Base-by-base conservation (phyloP, 2,113 vertebrate genomes). In the Pelecanus crispus region DNA sequence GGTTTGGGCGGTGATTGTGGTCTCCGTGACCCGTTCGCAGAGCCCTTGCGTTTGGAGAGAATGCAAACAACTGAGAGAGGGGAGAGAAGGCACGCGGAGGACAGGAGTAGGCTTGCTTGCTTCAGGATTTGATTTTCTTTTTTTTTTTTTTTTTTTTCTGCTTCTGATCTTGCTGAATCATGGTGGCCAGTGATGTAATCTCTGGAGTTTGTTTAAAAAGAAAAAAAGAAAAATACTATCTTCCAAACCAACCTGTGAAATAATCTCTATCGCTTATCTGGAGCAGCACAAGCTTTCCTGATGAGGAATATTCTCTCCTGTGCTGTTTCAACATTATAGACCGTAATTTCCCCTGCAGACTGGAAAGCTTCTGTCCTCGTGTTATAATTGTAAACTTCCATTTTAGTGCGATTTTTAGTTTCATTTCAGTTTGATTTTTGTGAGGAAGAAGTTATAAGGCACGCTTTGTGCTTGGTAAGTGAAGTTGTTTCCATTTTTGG, bases 1-100 rank as follows among this genome's bases (percentile, higher is more conserved):
- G 38, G 45, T 29, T 38, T 19, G 2, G 20, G 16, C 1, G 12
- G 63, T 10, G 47, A 5, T 2, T 10, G 32, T 15, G 55, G 38
- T 15, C 21, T 19, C 19, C 1, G 53, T 7, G 53, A 17, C 34
- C 34, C 4, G 7, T 38, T 32, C 17, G 2, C 17, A 10, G 44
- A 67, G 40, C 29, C 34, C 18, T 8, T 1, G 12, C 21, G 14
- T 19, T 10, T 22, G 26, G 21, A 13, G n/a, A 55, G 72, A 18
- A 28, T 1, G 1, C 1, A 11, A 22, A 17, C 8, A 3, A 5
- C 34, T 2, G 17, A 2, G 24, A 24, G 50, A 5, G 2, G 10
- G 36, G 44, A n/a, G 58, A 18, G 20, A 4, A 50, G 72, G 56
- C 40, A 5, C 6, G 5, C 1, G 19, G 36, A 13, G 74, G 45